These are phyloP conservation scores for Anomalospiza imberbis DNA, from an alignment of 2,797 vertebrate species.

Conservation along the genomic window DNA sequence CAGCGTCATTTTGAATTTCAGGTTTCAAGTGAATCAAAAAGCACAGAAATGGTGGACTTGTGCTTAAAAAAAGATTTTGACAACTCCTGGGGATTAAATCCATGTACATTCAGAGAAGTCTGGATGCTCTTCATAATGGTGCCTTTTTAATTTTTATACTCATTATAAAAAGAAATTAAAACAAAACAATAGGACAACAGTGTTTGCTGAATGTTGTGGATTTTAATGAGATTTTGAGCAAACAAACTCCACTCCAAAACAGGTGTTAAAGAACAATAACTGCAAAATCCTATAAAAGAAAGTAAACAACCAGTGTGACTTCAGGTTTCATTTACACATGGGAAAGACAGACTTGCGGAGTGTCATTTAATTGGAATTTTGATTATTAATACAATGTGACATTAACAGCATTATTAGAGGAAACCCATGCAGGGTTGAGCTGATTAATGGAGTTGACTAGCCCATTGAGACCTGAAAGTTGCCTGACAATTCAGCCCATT, in stretches of 20 bases:
- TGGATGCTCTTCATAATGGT: not conserved
- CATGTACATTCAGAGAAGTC: not conserved
- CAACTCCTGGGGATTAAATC: not conserved
- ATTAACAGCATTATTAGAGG: conserved; percentile 23
- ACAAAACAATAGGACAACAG: not conserved
- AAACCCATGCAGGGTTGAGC: conserved; percentile 1
- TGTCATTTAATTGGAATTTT: conserved; percentile 43
- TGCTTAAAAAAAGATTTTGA: not conserved
- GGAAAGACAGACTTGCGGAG: not conserved
- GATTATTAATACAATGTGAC: conserved; percentile 40
- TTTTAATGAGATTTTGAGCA: conserved; percentile 56
- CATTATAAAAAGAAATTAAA: conserved; percentile 10
- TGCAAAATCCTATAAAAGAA: conserved; percentile 5
- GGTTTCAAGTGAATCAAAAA: not conserved
- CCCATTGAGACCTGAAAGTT: conserved; percentile 35
- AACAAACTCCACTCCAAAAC: conserved; percentile 37
- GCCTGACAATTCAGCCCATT: conserved; percentile 43
- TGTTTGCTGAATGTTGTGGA: conserved; percentile 6
- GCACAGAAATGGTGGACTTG: not conserved
- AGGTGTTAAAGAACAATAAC: not conserved
- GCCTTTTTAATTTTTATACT: not conserved
- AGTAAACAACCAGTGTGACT: not conserved
- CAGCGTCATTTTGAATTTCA: not conserved
- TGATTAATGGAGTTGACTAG: conserved; percentile 52
- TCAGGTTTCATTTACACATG: conserved; percentile 15